Percentiles rank a stretch among this genome's conserved stretches.
phyloP scores from a whole-genome alignment of 1,140 invertebrate species.

The Drosophila erecta region DNA sequence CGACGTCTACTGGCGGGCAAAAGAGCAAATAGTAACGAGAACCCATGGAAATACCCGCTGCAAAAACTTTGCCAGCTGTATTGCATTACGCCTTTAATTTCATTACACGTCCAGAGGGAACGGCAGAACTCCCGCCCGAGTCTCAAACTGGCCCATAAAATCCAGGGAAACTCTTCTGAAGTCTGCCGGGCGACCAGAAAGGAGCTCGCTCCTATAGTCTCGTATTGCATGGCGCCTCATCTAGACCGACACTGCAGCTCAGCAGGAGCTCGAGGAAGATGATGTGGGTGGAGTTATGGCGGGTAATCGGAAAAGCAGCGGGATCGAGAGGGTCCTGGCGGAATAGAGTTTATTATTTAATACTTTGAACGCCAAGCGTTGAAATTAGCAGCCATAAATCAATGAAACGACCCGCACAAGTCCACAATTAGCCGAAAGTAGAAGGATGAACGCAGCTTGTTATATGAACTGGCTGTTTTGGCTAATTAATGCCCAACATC shows the following conservation, averaged over 20 bases:
- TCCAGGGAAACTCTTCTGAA: constrained; percentile 77
- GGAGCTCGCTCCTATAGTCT: constrained; percentile 24
- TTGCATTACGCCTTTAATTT: constrained; percentile 83
- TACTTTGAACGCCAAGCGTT: constrained; percentile 76
- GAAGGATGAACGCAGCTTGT: constrained; percentile 48
- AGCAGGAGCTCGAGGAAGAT: constrained; percentile 19
- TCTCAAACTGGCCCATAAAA: constrained; percentile 61
- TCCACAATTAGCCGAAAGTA: constrained; percentile 67
- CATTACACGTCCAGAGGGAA: constrained; percentile 54
- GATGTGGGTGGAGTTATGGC: background rate
- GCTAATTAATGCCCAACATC: constrained; percentile 59
- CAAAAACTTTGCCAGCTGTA: constrained; percentile 77
- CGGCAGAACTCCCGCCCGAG: constrained; percentile 20
- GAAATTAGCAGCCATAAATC: constrained; percentile 79
- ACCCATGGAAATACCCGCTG: constrained; percentile 72
- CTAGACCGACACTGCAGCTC: constrained; percentile 55
- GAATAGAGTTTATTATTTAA: constrained; percentile 80
- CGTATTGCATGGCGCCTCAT: constrained; percentile 65
- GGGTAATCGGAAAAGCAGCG: constrained; percentile 5
- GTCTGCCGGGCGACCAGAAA: constrained; percentile 33
- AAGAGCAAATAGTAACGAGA: constrained; percentile 39
- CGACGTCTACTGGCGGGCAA: constrained; percentile 26
- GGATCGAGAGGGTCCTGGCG: constrained; percentile 48
- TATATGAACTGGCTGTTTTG: constrained; percentile 52
- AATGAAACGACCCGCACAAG: constrained; percentile 79